Conservation (phyloP, 2,113 vertebrate species). For the Prietella phreatophila region DNA sequence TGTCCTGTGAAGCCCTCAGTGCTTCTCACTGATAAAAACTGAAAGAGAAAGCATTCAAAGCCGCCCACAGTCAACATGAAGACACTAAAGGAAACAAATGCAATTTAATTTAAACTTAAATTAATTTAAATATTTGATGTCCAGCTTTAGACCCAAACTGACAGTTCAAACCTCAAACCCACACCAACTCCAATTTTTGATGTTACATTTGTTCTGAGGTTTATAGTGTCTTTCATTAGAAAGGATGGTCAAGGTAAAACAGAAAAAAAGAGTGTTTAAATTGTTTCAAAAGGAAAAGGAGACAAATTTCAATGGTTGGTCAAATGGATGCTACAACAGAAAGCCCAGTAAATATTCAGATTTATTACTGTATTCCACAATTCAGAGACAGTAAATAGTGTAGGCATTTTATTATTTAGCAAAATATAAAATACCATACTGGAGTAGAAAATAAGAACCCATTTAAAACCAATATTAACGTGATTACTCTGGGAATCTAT, state of each 20-base stretch:
- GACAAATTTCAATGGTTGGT: constrained; percentile 4
- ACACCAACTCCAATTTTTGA: constrained; percentile 22
- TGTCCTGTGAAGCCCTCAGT: constrained; percentile 45
- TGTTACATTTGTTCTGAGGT: constrained; percentile 30
- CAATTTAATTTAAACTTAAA: constrained; percentile 37
- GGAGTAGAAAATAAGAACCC: constrained; percentile 9
- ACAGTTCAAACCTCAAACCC: constrained; percentile 37
- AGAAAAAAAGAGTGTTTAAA: not conserved
- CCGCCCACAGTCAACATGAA: constrained; percentile 35
- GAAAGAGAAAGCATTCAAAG: constrained; percentile 44
- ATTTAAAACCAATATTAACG: constrained; percentile 40
- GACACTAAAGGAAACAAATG: constrained; percentile 34
- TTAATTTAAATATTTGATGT: constrained; percentile 47
- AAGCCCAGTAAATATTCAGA: not conserved
- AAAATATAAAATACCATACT: constrained; percentile 25
- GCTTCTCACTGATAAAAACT: constrained; percentile 49
- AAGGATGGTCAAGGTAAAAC: not conserved
- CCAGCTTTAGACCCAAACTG: constrained; percentile 31
- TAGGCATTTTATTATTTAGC: constrained; percentile 12
- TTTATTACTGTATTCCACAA: not conserved
- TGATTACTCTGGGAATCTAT: constrained; percentile 35
- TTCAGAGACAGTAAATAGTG: not conserved
- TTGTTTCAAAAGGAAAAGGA: not conserved
- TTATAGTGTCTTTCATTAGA: constrained; percentile 24
- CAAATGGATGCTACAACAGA: not conserved